These are phyloP conservation scores for Gonioctena quinquepunctata DNA, from an alignment of 1,140 invertebrate species.

Conservation along the genomic window DNA sequence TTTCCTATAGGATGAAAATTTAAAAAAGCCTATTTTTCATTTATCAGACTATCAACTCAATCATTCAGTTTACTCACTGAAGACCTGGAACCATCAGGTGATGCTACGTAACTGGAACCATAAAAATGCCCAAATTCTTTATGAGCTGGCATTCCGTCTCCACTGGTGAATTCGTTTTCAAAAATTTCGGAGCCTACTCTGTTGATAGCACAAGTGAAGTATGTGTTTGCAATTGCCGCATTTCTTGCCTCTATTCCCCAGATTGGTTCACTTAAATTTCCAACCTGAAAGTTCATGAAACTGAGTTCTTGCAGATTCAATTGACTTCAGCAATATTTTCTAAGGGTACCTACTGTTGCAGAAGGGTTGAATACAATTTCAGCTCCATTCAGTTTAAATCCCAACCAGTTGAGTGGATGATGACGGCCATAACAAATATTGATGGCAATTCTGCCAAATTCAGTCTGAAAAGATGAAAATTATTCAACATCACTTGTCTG, in stretches of 20 bases:
- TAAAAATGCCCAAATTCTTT: conserved; percentile 97
- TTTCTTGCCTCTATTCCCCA: conserved; percentile 96
- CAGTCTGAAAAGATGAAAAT: conserved; percentile 59
- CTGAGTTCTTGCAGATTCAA: no score
- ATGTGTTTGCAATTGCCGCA: conserved; percentile 97
- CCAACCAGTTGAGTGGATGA: conserved; percentile 97
- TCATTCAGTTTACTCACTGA: conserved; percentile 69
- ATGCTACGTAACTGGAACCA: conserved; percentile 92
- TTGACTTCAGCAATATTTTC: no score
- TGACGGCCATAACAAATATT: conserved; percentile 96
- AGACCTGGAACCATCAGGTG: conserved; percentile 91
- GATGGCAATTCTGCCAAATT: conserved; percentile 81
- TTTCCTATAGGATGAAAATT: no score
- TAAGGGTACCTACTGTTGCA: conserved; percentile 70
- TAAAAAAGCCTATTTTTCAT: no score
- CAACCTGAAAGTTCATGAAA: conserved; percentile 54
- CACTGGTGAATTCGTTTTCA: conserved; percentile 93
- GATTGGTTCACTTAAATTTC: conserved; percentile 85
- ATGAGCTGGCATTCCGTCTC: conserved; percentile 88
- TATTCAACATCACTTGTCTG: no score
- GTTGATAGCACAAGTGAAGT: conserved; percentile 94
- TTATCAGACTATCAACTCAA: no score
- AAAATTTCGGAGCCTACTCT: conserved; percentile 92
- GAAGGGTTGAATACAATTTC: conserved; percentile 99
- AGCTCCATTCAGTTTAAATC: conserved; percentile 95